Conservation (phyloP, 2,113 vertebrate species). For the Microtus richardsoni region DNA sequence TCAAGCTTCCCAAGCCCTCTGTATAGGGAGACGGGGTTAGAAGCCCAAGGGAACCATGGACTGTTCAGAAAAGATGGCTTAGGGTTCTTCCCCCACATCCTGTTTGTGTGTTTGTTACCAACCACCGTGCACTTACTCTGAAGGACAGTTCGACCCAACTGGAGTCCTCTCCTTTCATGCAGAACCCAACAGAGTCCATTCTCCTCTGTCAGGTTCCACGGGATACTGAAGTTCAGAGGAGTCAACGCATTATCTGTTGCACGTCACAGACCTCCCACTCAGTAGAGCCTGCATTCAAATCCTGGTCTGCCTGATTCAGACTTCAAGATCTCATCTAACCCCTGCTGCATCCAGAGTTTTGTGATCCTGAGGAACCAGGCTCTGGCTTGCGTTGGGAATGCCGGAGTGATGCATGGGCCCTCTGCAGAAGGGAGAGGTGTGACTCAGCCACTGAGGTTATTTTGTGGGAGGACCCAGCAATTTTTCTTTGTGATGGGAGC, state of each 20-base stretch:
- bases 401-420: not conserved
- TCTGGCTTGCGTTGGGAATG: not conserved
- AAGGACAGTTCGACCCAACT: accelerated
- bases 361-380: not conserved
- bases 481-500: not conserved
- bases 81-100: not conserved
- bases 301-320: slow-evolving; percentile 29
- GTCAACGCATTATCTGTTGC: not conserved
- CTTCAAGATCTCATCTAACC: not conserved
- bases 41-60: not conserved
- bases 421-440: not conserved
- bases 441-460: not conserved
- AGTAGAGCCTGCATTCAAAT: slow-evolving; percentile 35
- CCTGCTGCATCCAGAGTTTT: not conserved
- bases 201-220: not conserved
- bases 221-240: not conserved
- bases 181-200: not conserved
- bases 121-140: not conserved
- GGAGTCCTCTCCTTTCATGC: accelerated
- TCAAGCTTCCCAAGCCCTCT: not conserved
- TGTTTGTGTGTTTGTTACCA: not conserved
- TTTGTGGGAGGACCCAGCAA: slow-evolving; percentile 26
- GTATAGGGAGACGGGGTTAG: not conserved
- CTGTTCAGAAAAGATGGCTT: not conserved
- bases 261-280: not conserved